Base-by-base conservation (phyloP, 1,140 invertebrate genomes). In the Sminthurinus signatus region DNA sequence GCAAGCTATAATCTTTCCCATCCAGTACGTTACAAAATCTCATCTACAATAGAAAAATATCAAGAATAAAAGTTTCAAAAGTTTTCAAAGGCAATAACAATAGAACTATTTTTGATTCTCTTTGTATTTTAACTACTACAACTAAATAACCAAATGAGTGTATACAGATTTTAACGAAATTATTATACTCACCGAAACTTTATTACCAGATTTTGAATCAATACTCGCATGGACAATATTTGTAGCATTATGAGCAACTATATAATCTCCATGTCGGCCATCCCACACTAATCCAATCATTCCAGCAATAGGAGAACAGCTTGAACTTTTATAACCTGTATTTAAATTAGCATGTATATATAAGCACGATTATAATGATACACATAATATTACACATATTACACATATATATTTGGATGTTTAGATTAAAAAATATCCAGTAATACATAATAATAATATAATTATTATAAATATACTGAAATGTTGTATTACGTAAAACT, bases 191-290 rank as follows among this genome's bases (percentile, higher is more conserved):
- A 67, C 65, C 12, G 60, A 42, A 10, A 63, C 28, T 52, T 52
- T 52, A 31, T 32, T 46, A 21, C 59, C 59, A 32, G 44, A 54
- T 2, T 19, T 39, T 10, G 60, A 52, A 1, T 52, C 60, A 17
- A 42, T 50, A 25, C 55, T 58, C 0, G 43, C 64, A 21, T 66
- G 28, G 0, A 71, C 36, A 42, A 71, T 60, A 31, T 56, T 61
- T 2, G 64, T 27, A 1, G 70, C 48, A 32, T 61, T 62, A 52
- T 66, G 64, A 25, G 46, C 62, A 48, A 58, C 68, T 5, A 64
- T 58, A 50, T 65, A 67, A 39, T 71, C 70, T 14, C 70, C 70
- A 15, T 29, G n/a, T 12, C 3, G n/a, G 1, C 63, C 64, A 54
- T 68, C 58, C 63, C 63, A 71, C 0, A 39, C 23, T 1, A 71